A percentile compares a stretch with the other conserved stretches of the same genome.
Evolutionary conservation across 53 echinoderm and acorn worm genomes (phyloP).

Genomic region (Apostichopus leukothele): DNA sequence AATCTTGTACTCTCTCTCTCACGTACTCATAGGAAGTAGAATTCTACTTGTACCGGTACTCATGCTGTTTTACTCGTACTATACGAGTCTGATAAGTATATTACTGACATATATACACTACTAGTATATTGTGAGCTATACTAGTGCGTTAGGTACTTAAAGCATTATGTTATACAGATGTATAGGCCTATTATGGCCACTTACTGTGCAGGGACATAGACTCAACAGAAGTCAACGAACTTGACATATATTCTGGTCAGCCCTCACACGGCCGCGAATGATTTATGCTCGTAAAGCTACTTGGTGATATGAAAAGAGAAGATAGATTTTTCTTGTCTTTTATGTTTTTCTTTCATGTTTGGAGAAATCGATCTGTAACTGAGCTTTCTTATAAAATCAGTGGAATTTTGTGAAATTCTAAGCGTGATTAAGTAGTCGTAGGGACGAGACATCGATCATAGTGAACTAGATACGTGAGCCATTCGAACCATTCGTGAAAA

Average conservation of each 20-base stretch:
- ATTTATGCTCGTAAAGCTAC: not conserved
- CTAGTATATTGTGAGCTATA: no score
- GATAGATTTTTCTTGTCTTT: not conserved
- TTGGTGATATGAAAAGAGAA: not conserved
- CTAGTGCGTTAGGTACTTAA: no score
- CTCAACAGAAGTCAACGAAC: not conserved
- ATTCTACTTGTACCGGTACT: no score
- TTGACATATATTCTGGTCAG: not conserved
- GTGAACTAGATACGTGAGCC: constrained; percentile 30
- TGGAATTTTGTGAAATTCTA: constrained; percentile 8
- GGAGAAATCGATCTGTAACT: not conserved
- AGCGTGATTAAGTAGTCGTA: not conserved
- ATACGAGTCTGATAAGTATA: no score
- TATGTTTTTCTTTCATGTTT: not conserved
- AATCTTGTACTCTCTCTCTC: no score
- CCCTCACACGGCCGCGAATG: not conserved
- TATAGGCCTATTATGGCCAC: no score
- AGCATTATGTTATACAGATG: no score
- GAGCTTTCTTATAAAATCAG: constrained; percentile 1
- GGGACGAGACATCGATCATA: not conserved
- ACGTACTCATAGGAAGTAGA: no score
- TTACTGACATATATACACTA: no score
- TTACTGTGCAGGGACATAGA: no score
- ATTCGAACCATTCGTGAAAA: constrained; percentile 12
- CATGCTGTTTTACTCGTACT: no score